These are phyloP conservation scores for Temnothorax longispinosus DNA, from an alignment of 1,140 invertebrate genomes.

Conservation along the genomic window DNA sequence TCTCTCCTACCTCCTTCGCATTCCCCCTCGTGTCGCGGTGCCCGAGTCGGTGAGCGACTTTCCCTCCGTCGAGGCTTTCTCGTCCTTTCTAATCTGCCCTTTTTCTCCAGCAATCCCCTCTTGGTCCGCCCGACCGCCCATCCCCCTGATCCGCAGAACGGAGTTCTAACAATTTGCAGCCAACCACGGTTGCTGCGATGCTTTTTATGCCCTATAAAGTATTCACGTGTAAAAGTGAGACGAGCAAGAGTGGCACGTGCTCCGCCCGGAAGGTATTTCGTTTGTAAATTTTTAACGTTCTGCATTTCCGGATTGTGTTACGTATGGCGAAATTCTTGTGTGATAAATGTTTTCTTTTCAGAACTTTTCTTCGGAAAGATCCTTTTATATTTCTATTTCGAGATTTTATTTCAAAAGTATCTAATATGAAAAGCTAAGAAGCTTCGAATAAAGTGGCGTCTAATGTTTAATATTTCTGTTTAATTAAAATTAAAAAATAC, in stretches of 20 bases:
- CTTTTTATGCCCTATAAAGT: constrained; percentile 35
- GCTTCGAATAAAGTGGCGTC: background rate
- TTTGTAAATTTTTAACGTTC: constrained; percentile 26
- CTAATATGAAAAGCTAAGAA: background rate
- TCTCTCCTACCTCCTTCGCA: background rate
- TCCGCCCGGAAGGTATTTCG: background rate
- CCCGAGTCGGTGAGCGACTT: constrained; percentile 1
- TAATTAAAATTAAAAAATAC: background rate
- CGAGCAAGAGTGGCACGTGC: constrained; percentile 8
- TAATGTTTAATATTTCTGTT: background rate
- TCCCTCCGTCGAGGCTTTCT: constrained; percentile 29
- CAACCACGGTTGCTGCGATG: background rate
- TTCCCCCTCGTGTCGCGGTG: background rate
- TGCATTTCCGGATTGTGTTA: background rate
- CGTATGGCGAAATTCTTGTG: background rate
- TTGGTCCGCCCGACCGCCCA: background rate
- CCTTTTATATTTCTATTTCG: background rate
- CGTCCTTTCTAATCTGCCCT: constrained; percentile 58
- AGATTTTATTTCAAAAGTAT: constrained; percentile 1
- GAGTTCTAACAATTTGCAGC: constrained; percentile 3
- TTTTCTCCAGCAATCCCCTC: constrained; percentile 25
- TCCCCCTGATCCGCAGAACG: background rate
- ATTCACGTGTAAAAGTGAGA: constrained; percentile 27
- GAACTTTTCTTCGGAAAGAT: background rate
- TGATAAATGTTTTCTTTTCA: background rate